phyloP scores from a whole-genome alignment of 2,888 invertebrate genomes.

The Electrophaes corylata region DNA sequence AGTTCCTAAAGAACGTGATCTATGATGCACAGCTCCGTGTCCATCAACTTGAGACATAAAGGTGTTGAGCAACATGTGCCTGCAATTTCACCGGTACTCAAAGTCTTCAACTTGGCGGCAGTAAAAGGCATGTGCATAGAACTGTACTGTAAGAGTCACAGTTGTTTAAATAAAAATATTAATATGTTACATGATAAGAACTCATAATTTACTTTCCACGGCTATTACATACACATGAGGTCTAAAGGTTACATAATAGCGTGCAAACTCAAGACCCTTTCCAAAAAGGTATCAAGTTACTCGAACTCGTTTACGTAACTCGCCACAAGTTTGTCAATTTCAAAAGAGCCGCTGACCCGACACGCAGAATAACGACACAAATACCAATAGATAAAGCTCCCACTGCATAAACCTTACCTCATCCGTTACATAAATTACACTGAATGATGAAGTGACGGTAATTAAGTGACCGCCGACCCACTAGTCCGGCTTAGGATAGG shows the following conservation, averaged over 20 bases:
- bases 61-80: no score
- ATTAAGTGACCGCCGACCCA: no score
- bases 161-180: no score
- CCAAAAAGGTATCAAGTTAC: constrained; percentile 22
- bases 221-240: not conserved
- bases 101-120: no score
- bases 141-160: no score
- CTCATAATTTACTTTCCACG: not conserved
- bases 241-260: constrained; percentile 3
- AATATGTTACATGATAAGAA: not conserved
- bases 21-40: no score
- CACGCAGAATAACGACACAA: constrained; percentile 13
- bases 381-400: constrained; percentile 1
- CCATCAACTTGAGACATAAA: no score
- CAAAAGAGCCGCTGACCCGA: constrained; percentile 27
- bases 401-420: not conserved
- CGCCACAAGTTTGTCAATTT: constrained; percentile 28
- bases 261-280: constrained; percentile 13
- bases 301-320: constrained; percentile 24
- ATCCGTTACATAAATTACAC: not conserved
- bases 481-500: no score
- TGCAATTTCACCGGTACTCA: no score
- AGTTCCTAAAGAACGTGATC: no score
- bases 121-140: no score
- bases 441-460: not conserved